These are phyloP conservation scores for Zeuzera pyrina DNA, from an alignment of 2,888 invertebrate species.

Conservation along the genomic window DNA sequence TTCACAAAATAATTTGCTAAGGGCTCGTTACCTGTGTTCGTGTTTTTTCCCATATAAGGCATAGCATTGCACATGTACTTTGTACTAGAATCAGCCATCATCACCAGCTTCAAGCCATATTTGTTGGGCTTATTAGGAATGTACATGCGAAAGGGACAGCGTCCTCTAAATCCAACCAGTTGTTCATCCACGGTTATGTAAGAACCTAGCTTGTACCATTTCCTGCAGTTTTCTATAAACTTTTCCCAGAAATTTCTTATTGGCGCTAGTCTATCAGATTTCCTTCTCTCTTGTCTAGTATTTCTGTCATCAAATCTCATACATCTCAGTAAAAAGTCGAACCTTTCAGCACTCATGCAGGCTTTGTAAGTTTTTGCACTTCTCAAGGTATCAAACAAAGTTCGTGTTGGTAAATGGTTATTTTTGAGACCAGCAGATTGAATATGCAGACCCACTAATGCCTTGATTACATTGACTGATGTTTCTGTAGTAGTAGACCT, in stretches of 20 bases:
- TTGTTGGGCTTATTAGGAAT: constrained; percentile 27
- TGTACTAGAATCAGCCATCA: constrained; percentile 23
- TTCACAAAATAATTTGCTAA: constrained; percentile 14
- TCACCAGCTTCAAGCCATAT: constrained; percentile 27
- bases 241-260: constrained; percentile 12
- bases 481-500: background rate
- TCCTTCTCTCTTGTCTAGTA: too few relatives aligned
- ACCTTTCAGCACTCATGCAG: too few relatives aligned
- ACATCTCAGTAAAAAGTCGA: too few relatives aligned
- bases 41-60: constrained; percentile 24
- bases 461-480: background rate
- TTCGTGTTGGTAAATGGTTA: too few relatives aligned
- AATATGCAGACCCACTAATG: constrained; percentile 8
- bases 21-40: constrained; percentile 21
- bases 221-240: constrained; percentile 11
- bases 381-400: too few relatives aligned
- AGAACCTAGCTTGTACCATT: constrained; percentile 12
- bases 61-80: constrained; percentile 25
- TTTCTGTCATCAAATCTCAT: too few relatives aligned
- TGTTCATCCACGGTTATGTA: constrained; percentile 14
- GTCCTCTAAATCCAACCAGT: constrained; percentile 14
- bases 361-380: too few relatives aligned
- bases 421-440: constrained; percentile 25
- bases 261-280: too few relatives aligned
- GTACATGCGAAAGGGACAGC: constrained; percentile 24